Conservation (phyloP, 2,888 invertebrate species). For the Dione vanillae region DNA sequence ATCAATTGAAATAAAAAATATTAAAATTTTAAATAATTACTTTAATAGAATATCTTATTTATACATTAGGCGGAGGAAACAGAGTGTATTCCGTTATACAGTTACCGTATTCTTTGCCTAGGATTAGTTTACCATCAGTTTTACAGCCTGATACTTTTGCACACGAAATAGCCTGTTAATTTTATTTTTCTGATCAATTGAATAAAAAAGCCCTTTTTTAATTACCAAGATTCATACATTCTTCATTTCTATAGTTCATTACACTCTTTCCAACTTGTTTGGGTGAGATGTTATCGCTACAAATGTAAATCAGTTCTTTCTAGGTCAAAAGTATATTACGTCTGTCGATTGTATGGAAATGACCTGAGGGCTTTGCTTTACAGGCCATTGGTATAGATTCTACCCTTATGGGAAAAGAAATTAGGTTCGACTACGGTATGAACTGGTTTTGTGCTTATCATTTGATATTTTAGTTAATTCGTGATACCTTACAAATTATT, state of each 20-base stretch:
- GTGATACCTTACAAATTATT: neutral
- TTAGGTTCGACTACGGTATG: neutral
- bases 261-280: slow-evolving; percentile 19
- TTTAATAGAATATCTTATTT: too few species aligned
- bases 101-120: too few species aligned
- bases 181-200: too few species aligned
- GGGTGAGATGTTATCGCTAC: slow-evolving; percentile 26
- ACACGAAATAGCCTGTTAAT: too few species aligned
- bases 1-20: too few species aligned
- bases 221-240: too few species aligned
- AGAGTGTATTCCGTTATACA: too few species aligned
- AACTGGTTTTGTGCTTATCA: neutral
- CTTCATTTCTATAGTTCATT: neutral
- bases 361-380: slow-evolving; percentile 30
- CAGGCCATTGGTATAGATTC: slow-evolving; percentile 13
- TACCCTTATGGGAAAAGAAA: slow-evolving; percentile 6
- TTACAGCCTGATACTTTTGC: too few species aligned
- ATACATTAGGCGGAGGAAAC: too few species aligned
- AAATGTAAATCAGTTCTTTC: slow-evolving; percentile 30
- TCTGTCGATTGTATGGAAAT: slow-evolving; percentile 42
- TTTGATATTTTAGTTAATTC: neutral
- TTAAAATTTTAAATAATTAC: too few species aligned
- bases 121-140: too few species aligned
- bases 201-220: too few species aligned
- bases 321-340: slow-evolving; percentile 34